Conservation (phyloP, 2,888 invertebrate species). For the Morpho achilles region DNA sequence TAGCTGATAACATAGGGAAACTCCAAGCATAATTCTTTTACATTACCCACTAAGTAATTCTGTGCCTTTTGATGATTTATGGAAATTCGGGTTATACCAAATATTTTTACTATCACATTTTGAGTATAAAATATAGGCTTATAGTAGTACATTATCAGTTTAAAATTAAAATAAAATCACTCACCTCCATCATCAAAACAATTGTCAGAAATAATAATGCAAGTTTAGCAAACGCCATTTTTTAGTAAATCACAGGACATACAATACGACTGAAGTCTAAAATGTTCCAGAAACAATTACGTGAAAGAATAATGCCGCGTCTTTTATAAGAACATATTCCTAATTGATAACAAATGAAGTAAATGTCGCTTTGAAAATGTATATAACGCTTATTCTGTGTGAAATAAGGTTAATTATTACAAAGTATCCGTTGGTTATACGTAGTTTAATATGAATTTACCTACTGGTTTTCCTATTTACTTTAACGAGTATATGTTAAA, state of each 20-base stretch:
- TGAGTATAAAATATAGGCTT: not conserved
- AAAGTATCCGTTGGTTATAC: not conserved
- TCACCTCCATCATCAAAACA: constrained; percentile 13
- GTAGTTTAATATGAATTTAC: not conserved
- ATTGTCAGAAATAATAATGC: constrained; percentile 9
- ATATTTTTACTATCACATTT: no score
- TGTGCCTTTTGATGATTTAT: no score
- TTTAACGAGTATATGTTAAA: constrained; percentile 11
- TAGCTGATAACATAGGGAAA: no score
- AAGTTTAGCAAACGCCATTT: constrained; percentile 14
- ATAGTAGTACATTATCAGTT: not conserved
- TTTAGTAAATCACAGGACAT: not conserved
- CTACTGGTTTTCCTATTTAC: constrained; percentile 7
- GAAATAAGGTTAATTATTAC: constrained; percentile 4
- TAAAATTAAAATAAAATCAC: not conserved
- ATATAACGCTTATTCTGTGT: not conserved
- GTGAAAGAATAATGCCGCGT: not conserved
- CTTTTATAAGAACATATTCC: constrained; percentile 5
- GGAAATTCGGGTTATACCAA: no score
- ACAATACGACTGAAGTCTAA: not conserved
- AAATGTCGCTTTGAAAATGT: not conserved
- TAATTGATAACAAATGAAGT: not conserved
- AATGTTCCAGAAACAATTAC: constrained; percentile 1
- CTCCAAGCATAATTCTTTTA: no score
- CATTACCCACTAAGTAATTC: no score